phyloP scores from a whole-genome alignment of 1,140 invertebrate genomes.

The Brachionus rotundiformis region DNA sequence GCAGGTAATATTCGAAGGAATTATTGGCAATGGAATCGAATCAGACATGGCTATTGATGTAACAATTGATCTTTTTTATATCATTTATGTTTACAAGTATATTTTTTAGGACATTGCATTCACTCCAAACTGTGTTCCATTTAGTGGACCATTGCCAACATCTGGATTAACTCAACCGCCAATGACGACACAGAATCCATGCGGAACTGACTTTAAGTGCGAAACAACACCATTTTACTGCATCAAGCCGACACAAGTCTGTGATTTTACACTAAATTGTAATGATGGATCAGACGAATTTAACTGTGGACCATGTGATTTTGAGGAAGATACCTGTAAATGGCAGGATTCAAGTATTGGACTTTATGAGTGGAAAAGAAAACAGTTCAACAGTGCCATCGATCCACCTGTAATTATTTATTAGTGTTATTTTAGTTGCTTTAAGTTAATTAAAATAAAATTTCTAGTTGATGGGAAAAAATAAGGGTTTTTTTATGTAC shows the following conservation, averaged over 20 bases:
- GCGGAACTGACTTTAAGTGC: constrained; percentile 23
- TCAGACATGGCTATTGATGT: constrained; percentile 43
- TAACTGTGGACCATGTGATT: constrained; percentile 59
- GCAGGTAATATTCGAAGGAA: constrained; percentile 32
- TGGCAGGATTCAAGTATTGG: constrained; percentile 52
- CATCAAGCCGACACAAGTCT: constrained; percentile 57
- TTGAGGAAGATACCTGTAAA: constrained; percentile 55
- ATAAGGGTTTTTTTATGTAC: constrained; percentile 56
- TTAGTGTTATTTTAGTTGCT: too few species aligned
- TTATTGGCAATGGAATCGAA: constrained; percentile 1
- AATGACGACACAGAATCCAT: constrained; percentile 5
- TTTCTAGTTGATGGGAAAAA: constrained; percentile 20
- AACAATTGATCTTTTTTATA: too few species aligned
- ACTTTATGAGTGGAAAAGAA: constrained; percentile 63
- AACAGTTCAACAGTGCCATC: constrained; percentile 67
- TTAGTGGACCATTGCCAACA: constrained; percentile 16
- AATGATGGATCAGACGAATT: constrained; percentile 58
- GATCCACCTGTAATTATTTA: not conserved
- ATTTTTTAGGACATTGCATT: constrained; percentile 42
- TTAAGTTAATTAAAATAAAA: not conserved
- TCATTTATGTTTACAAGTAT: too few species aligned
- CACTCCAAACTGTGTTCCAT: not conserved
- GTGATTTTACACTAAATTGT: constrained; percentile 57
- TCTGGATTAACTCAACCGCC: constrained; percentile 27
- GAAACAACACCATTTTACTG: constrained; percentile 55